phyloP scores from a whole-genome alignment of 1,140 invertebrate species.

The Daktulosphaira vitifoliae region DNA sequence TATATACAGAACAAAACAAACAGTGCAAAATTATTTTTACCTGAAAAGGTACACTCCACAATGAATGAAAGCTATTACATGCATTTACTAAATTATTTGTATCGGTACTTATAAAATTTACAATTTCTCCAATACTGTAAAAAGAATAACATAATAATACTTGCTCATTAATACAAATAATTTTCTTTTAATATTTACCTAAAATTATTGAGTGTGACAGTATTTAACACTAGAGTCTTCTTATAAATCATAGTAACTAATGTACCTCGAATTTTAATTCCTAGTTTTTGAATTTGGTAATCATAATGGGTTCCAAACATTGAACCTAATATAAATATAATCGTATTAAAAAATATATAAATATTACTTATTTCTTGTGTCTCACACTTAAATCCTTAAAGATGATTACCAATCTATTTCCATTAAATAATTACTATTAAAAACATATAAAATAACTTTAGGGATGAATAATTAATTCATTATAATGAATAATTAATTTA shows the following conservation, averaged over 20 bases:
- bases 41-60: conserved; percentile 95
- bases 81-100: conserved; percentile 90
- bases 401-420: too few species aligned
- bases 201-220: conserved; percentile 42
- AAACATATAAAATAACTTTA: too few species aligned
- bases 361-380: not conserved
- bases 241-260: conserved; percentile 77
- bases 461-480: too few species aligned
- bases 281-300: conserved; percentile 74
- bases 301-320: conserved; percentile 81
- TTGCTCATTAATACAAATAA: conserved; percentile 35
- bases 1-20: not conserved
- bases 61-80: conserved; percentile 87
- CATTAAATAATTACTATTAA: too few species aligned
- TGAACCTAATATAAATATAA: conserved; percentile 48
- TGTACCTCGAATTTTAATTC: conserved; percentile 75
- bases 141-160: conserved; percentile 25
- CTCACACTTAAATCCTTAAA: too few species aligned
- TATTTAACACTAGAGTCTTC: conserved; percentile 63
- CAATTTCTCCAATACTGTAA: conserved; percentile 76
- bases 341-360: not conserved
- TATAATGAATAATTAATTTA: too few species aligned
- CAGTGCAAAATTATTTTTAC: conserved; percentile 44
- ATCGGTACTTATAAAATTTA: conserved; percentile 96
- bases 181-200: conserved; percentile 40